Evolutionary conservation across 2,797 vertebrate species (phyloP).

Genomic region (Megalops cyprinoides): DNA sequence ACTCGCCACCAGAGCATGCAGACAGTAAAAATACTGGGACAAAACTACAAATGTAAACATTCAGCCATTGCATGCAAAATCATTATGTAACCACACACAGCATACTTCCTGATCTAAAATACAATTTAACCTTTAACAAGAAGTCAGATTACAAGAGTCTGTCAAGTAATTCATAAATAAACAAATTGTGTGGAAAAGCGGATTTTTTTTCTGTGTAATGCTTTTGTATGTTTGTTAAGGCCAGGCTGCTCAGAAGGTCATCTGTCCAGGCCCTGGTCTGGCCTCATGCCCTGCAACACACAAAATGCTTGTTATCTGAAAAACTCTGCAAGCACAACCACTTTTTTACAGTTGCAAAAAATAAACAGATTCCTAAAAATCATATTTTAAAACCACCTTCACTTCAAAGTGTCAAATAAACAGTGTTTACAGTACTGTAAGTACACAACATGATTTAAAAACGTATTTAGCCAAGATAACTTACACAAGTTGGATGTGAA

Average conservation of each 20-base stretch:
- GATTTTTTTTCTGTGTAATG: not conserved
- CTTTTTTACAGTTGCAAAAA: not conserved
- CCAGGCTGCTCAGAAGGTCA: not conserved
- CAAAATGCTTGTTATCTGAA: not conserved
- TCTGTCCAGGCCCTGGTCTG: not conserved
- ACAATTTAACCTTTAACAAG: not conserved
- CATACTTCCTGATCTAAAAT: not conserved
- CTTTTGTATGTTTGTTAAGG: not conserved
- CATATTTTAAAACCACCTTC: not conserved
- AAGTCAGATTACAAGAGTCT: not conserved
- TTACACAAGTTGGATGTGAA: too few relatives aligned
- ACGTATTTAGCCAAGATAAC: too few relatives aligned
- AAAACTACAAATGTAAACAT: not conserved
- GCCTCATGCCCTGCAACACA: not conserved
- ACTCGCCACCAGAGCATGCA: not conserved
- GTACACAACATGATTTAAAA: too few relatives aligned
- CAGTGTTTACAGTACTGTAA: too few relatives aligned
- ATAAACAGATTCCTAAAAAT: not conserved
- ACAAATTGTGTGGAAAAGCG: not conserved
- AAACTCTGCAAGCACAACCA: not conserved
- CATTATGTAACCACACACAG: not conserved
- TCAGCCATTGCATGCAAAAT: not conserved
- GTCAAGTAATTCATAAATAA: not conserved
- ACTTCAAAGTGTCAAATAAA: too few relatives aligned
- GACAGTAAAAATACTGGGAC: not conserved